Evolutionary conservation across 2,113 vertebrate genomes (phyloP).

Genomic region (Myotis yumanensis): DNA sequence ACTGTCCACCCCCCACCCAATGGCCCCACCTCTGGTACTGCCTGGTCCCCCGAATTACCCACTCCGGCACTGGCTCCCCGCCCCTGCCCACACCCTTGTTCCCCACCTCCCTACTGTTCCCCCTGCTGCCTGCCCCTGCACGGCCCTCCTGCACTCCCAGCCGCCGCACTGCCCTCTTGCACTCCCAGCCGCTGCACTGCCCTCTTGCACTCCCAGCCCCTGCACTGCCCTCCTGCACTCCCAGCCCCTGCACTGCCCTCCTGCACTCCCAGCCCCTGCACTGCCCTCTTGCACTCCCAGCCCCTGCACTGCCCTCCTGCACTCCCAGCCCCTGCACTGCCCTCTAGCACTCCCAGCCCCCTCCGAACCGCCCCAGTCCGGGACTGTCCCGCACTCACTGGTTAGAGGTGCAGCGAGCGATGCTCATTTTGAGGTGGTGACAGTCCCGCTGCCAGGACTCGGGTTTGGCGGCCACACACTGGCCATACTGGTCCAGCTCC

Average conservation of each 20-base stretch:
- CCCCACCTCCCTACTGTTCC: neutral
- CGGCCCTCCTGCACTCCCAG: no score
- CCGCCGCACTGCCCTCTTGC: no score
- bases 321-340: neutral
- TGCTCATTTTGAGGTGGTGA: conserved; percentile 89
- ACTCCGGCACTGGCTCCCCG: neutral
- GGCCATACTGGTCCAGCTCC: conserved; percentile 92
- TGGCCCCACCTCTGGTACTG: no score
- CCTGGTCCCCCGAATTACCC: conserved; percentile 57
- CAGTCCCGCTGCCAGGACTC: conserved; percentile 92
- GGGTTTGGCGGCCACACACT: conserved; percentile 91
- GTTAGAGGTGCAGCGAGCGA: conserved; percentile 92
- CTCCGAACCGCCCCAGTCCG: neutral
- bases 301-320: neutral
- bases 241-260: neutral
- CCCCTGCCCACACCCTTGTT: neutral
- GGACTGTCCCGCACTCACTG: conserved; percentile 86
- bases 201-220: no score
- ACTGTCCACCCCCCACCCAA: neutral
- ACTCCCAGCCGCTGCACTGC: no score
- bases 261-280: neutral
- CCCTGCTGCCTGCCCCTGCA: no score
- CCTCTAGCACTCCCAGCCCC: neutral
- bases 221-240: no score
- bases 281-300: no score